phyloP scores from a whole-genome alignment of 1,140 invertebrate genomes.

The Hydropsyche tenuis region DNA sequence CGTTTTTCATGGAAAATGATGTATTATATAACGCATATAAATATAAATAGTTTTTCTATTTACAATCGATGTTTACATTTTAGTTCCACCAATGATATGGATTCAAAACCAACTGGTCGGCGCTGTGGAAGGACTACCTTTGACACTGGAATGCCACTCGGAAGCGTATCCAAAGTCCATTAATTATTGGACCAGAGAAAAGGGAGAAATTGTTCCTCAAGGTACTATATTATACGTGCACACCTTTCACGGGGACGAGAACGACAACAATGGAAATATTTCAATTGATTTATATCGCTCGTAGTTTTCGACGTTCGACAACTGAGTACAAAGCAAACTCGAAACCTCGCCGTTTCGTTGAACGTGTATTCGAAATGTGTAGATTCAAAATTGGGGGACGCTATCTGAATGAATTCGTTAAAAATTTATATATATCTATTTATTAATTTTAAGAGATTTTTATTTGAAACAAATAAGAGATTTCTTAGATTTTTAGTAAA shows the following conservation, averaged over 20 bases:
- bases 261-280: constrained; percentile 10
- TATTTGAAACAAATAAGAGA: no score
- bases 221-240: constrained; percentile 59
- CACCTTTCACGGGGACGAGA: not conserved
- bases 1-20: no score
- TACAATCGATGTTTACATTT: constrained; percentile 33
- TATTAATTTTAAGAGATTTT: no score
- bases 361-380: no score
- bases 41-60: no score
- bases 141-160: constrained; percentile 81
- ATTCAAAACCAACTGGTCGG: constrained; percentile 83
- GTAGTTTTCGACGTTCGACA: not conserved
- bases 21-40: no score
- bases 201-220: constrained; percentile 77
- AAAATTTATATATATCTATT: no score
- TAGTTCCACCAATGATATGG: constrained; percentile 82
- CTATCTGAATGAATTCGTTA: no score
- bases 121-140: constrained; percentile 73
- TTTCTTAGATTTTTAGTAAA: no score
- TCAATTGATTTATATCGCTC: constrained; percentile 9
- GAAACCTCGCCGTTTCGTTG: no score
- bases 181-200: constrained; percentile 83
- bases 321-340: not conserved
- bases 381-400: no score
- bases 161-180: constrained; percentile 88